Percentiles rank a stretch among this genome's conserved stretches.
Evolutionary conservation across 2,888 invertebrate genomes (phyloP).

Genomic region (Eupithecia pulchellata): DNA sequence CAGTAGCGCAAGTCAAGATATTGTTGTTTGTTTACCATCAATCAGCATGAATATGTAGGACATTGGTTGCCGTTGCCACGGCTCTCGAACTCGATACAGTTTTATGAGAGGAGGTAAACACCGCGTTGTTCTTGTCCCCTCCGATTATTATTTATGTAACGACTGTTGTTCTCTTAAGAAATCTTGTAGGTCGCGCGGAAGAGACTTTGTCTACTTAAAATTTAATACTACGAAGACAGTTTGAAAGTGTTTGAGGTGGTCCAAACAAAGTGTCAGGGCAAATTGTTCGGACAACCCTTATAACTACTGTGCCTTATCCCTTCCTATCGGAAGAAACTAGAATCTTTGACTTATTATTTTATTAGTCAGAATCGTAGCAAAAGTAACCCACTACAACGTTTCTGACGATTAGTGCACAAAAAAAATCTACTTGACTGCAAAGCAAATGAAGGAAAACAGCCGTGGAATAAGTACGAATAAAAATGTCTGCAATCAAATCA

Average conservation of each 20-base stretch:
- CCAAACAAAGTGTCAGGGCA: too few species aligned
- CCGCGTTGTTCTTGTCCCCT: conserved; percentile 68
- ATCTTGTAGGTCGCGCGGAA: conserved; percentile 47
- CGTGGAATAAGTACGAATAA: too few species aligned
- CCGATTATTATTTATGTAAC: conserved; percentile 81
- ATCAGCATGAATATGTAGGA: conserved; percentile 30
- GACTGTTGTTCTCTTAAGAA: conserved; percentile 70
- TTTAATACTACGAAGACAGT: neutral
- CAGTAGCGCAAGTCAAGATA: neutral
- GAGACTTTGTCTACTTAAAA: conserved; percentile 5
- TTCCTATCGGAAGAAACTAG: too few species aligned
- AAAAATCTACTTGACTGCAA: too few species aligned
- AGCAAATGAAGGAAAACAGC: too few species aligned
- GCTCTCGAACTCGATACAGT: conserved; percentile 53
- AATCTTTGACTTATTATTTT: too few species aligned
- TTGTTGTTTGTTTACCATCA: conserved; percentile 32
- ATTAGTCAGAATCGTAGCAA: too few species aligned
- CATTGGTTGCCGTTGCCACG: conserved; percentile 14
- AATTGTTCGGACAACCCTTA: too few species aligned
- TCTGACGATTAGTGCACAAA: too few species aligned
- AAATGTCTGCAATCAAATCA: too few species aligned
- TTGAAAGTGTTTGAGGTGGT: neutral
- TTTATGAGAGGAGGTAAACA: conserved; percentile 73
- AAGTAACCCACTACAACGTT: too few species aligned
- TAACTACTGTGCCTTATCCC: too few species aligned